Base-by-base conservation (phyloP, 2,888 invertebrate species). In the Beris chalybata region DNA sequence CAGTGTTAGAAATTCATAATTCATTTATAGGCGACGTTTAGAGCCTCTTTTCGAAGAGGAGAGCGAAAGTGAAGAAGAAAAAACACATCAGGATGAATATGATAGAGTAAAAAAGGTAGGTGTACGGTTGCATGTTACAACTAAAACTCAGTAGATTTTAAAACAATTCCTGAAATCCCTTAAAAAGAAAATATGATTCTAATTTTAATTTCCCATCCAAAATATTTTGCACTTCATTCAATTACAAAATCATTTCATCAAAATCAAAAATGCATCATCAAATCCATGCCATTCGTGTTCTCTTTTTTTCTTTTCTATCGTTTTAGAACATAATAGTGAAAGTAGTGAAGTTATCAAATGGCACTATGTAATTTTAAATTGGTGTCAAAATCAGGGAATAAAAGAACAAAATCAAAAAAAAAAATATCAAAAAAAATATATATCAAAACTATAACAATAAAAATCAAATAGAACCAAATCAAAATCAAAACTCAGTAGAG, bases 1-100 rank as follows among this genome's bases (percentile, higher is more conserved):
- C 2, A 53, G 15, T 29, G 6, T 22, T 53, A 65, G 50, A 65
- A 56, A 13, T 48, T 65, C 56, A 56, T 65, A 5, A 65, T 70
- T 66, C 63, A 73, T 32, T 66, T 77, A 84, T 77, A 87, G 89
- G 78, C 84, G 91, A 80, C 86, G 92, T 72, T 81, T 93, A 75
- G 93, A 93, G 77, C 92, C 93, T 58, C 84, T 93, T 5, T 86
- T 91, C 71, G 92, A 93, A 80, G 93, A 93, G 81, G 92, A 93
- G 72, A 90, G 90, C 22, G 89, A 89, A 74, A 87, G 87, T 72
- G 84, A 82, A 69, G 82, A 84, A 70, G 79, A 80, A 73, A 78
- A 78, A 71, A 78, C 79, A 15, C 79, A 79, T 66, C 78, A 77
- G 74, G 80, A 80, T 72, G 78, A 78, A 75, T 78, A 79, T 72